phyloP scores from a whole-genome alignment of 2,888 invertebrate species.

The Helobdella robusta region DNA sequence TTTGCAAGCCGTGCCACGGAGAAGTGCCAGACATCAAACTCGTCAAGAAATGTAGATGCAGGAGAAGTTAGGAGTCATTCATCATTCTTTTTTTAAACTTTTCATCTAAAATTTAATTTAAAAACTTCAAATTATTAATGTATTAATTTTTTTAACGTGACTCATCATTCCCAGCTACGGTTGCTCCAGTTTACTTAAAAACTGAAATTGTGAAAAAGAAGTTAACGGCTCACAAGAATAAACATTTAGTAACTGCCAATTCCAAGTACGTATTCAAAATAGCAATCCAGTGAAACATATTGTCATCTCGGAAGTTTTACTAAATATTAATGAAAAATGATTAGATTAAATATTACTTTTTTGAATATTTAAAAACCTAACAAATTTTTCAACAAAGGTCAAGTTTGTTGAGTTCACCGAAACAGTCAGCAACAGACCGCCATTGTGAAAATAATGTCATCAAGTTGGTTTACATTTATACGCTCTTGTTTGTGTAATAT shows the following conservation, averaged over 20 bases:
- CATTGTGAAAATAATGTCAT: slow-evolving; percentile 2
- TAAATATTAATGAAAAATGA: not conserved
- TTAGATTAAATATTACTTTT: not conserved
- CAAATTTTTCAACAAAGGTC: not conserved
- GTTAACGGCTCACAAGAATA: slow-evolving; percentile 1
- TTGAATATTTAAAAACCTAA: not conserved
- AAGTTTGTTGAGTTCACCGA: slow-evolving; percentile 17
- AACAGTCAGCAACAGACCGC: not conserved
- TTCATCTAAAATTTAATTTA: not conserved
- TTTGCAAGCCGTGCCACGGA: slow-evolving; percentile 97
- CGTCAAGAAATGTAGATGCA: slow-evolving; percentile 99
- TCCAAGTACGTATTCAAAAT: slow-evolving; percentile 7
- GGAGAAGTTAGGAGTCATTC: slow-evolving; percentile 78
- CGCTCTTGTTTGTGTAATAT: not conserved
- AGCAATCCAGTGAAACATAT: not conserved
- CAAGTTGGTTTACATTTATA: not conserved
- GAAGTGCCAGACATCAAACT: slow-evolving; percentile 95
- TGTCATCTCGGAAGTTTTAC: not conserved
- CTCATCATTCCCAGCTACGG: not conserved
- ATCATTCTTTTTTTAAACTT: not conserved
- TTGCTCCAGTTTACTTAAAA: slow-evolving; percentile 20
- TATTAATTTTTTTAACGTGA: too few species aligned
- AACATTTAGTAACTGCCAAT: slow-evolving; percentile 9
- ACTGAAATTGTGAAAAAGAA: slow-evolving; percentile 10
- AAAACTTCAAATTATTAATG: too few species aligned